Percentiles rank a stretch among this genome's conserved stretches.
These are phyloP conservation scores for Meganola albula DNA, from an alignment of 2,888 invertebrate species.

Conservation along the genomic window DNA sequence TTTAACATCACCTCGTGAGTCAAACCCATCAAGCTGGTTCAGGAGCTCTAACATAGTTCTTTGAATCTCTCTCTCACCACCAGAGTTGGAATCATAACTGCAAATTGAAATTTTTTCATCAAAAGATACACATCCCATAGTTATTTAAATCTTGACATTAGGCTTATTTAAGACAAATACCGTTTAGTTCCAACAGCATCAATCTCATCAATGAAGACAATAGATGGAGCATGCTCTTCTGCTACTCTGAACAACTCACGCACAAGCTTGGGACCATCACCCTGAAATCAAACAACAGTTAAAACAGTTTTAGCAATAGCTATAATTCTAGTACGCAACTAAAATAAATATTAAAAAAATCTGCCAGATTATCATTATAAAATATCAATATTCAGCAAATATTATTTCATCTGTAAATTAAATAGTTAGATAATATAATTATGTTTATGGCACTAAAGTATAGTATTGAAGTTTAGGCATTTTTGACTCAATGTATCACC, in stretches of 20 bases:
- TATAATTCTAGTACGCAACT: too few species aligned
- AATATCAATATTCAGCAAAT: too few species aligned
- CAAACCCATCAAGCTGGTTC: conserved; percentile 99
- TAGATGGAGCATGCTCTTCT: conserved; percentile 99
- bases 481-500: too few species aligned
- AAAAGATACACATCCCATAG: neutral
- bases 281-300: conserved; percentile 78
- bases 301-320: too few species aligned
- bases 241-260: conserved; percentile 99
- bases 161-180: too few species aligned
- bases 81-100: conserved; percentile 97
- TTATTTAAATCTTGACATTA: too few species aligned
- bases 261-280: conserved; percentile 99
- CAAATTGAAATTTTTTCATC: conserved; percentile 11
- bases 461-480: too few species aligned
- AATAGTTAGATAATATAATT: too few species aligned
- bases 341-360: too few species aligned
- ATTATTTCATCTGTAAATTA: too few species aligned
- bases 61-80: conserved; percentile 99
- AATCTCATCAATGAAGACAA: conserved; percentile 99
- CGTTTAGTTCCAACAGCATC: conserved; percentile 99
- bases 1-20: conserved; percentile 97
- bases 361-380: too few species aligned
- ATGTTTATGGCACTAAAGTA: too few species aligned
- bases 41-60: conserved; percentile 99